Conservation (phyloP, 2,888 invertebrate species). For the Heteromyza rotundicornis region DNA sequence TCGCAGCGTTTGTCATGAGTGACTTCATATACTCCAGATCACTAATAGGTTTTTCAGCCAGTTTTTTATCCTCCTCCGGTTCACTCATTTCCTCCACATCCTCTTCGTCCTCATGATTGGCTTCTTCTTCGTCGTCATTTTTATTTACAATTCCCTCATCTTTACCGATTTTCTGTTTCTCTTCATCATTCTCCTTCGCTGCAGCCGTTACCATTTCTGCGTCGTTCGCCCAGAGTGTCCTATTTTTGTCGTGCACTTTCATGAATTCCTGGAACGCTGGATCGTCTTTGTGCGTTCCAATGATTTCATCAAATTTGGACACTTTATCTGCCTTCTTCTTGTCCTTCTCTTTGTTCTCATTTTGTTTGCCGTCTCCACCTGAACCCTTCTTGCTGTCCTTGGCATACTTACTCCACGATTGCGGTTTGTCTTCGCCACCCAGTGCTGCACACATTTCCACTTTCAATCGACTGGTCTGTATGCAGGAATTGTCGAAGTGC, state of each 20-base stretch:
- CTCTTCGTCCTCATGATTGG: conserved; percentile 45
- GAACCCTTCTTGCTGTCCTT: conserved; percentile 74
- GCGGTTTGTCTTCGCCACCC: conserved; percentile 78
- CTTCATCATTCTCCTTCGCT: background rate
- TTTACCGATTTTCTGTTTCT: background rate
- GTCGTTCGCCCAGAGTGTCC: conserved; percentile 67
- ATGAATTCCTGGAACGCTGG: conserved; percentile 89
- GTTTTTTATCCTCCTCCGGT: conserved; percentile 61
- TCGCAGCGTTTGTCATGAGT: conserved; percentile 63
- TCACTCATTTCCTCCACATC: conserved; percentile 44
- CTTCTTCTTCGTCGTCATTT: conserved; percentile 49
- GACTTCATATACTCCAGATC: conserved; percentile 83
- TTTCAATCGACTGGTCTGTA: conserved; percentile 81
- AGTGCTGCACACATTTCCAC: conserved; percentile 77
- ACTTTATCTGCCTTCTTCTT: conserved; percentile 54
- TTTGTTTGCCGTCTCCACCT: conserved; percentile 70
- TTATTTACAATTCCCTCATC: conserved; percentile 37
- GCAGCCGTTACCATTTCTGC: conserved; percentile 45
- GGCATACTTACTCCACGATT: conserved; percentile 93
- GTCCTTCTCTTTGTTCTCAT: conserved; percentile 55
- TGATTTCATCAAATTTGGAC: conserved; percentile 69
- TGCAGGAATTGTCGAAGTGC: conserved; percentile 82
- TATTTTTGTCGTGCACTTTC: conserved; percentile 75
- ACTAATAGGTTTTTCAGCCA: conserved; percentile 76
- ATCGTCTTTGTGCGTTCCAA: conserved; percentile 84